Percentiles rank a stretch among this genome's conserved stretches.
These are phyloP conservation scores for Spongilla lacustris DNA, from an alignment of 37 sponge, comb jelly and placozoan species.

Conservation along the genomic window DNA sequence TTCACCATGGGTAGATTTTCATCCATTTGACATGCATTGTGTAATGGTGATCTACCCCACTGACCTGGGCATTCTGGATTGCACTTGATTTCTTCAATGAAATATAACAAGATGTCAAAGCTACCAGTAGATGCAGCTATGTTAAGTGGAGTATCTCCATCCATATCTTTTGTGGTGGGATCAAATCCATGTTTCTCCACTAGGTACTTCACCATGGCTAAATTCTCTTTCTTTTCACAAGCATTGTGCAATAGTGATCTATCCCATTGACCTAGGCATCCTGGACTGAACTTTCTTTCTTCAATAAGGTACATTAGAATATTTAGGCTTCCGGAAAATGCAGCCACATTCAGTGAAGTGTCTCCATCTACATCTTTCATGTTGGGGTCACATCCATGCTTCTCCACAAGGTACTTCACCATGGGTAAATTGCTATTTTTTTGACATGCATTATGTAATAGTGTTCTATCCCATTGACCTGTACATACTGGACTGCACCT, in stretches of 20 bases:
- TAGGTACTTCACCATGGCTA: background rate
- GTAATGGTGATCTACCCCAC: background rate
- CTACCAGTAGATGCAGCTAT: background rate
- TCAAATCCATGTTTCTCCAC: background rate
- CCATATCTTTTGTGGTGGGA: background rate
- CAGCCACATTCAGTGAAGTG: background rate
- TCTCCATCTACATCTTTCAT: background rate
- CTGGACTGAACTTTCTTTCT: background rate
- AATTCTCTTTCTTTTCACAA: background rate
- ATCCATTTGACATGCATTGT: background rate
- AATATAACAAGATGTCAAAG: background rate
- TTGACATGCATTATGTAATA: background rate
- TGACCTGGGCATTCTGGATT: background rate
- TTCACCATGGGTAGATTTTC: background rate
- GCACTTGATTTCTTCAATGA: background rate
- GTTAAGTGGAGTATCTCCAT: background rate
- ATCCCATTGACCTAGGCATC: background rate
- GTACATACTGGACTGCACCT: background rate
- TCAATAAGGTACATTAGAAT: background rate
- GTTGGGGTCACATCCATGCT: background rate
- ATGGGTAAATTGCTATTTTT: background rate
- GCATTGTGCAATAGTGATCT: background rate
- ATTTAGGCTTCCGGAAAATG: background rate
- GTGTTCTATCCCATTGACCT: background rate
- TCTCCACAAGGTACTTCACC: background rate